phyloP scores from a whole-genome alignment of 2,797 vertebrate genomes.

The Champsocephalus gunnari region DNA sequence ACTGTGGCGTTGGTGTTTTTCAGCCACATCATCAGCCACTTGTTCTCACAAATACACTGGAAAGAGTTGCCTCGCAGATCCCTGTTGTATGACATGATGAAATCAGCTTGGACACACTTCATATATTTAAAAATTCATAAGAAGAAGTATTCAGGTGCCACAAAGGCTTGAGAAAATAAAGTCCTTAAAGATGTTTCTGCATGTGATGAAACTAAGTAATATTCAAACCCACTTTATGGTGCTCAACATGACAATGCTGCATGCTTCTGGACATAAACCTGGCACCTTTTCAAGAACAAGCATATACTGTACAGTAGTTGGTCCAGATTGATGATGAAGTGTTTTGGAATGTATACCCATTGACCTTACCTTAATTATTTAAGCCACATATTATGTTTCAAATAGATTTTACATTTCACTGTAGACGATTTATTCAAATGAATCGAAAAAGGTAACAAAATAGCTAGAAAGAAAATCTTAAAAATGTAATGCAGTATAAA shows the following conservation, averaged over 20 bases:
- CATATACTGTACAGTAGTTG: neutral
- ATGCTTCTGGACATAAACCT: neutral
- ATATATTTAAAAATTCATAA: neutral
- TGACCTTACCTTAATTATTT: neutral
- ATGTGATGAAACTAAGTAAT: neutral
- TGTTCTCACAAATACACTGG: conserved; percentile 96
- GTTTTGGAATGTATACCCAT: neutral
- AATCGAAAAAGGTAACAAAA: neutral
- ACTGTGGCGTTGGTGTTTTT: conserved; percentile 97
- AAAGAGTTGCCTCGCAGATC: conserved; percentile 97
- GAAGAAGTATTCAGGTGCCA: neutral
- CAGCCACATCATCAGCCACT: conserved; percentile 98
- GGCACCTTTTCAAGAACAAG: neutral
- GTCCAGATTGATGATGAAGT: neutral
- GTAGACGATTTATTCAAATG: neutral
- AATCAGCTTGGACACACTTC: neutral
- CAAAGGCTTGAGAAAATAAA: neutral
- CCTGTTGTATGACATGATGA: conserved; percentile 71
- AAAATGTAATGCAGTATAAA: neutral
- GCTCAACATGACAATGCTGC: neutral
- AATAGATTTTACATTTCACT: neutral
- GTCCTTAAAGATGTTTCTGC: neutral
- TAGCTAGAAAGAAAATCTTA: too few species aligned
- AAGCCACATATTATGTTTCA: neutral
- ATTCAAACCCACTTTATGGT: neutral